phyloP scores from a whole-genome alignment of 2,113 vertebrate genomes.

The Ageneiosus marmoratus region DNA sequence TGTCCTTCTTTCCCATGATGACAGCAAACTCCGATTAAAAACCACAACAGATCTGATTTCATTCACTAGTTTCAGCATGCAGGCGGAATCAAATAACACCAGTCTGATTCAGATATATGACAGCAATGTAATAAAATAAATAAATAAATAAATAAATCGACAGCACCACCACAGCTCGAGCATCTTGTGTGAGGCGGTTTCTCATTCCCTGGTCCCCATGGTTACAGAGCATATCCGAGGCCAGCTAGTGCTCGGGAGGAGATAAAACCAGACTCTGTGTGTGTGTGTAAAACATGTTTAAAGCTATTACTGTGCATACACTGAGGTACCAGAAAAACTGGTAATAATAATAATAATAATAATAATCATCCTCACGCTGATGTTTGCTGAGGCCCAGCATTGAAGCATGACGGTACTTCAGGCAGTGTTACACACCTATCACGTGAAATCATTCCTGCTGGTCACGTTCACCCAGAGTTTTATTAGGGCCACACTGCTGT shows the following conservation, averaged over 20 bases:
- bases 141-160: too few species aligned
- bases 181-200: constrained; percentile 12
- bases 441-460: too few species aligned
- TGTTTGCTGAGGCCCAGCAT: too few species aligned
- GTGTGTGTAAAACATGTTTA: not conserved
- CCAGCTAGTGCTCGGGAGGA: not conserved
- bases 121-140: not conserved
- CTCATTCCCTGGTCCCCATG: constrained; percentile 38
- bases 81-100: constrained; percentile 2
- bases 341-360: too few species aligned
- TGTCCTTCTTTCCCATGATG: not conserved
- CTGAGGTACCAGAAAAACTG: too few species aligned
- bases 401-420: too few species aligned
- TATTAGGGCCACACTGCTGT: too few species aligned
- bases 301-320: too few species aligned
- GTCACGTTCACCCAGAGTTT: too few species aligned
- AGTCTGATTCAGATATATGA: not conserved
- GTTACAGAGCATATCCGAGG: constrained; percentile 26
- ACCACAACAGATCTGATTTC: not conserved
- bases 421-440: too few species aligned
- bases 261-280: not conserved
- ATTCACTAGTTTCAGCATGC: not conserved
- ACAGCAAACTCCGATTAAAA: constrained; percentile 1
- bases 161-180: not conserved
- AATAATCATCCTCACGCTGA: too few species aligned